Conservation (phyloP, 1,140 invertebrate species). For the Riptortus pedestris region DNA sequence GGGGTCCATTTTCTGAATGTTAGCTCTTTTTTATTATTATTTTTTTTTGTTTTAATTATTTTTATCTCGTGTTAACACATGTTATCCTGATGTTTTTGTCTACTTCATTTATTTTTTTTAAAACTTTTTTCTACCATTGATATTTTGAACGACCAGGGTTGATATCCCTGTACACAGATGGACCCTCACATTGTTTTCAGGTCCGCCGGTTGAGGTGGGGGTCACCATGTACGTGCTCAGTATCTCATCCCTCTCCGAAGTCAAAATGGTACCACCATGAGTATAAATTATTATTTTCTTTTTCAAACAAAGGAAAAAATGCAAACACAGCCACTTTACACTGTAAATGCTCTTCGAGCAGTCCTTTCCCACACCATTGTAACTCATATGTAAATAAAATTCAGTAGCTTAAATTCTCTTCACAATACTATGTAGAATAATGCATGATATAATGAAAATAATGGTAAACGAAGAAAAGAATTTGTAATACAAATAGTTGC, state of each 20-base stretch:
- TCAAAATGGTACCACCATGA: conserved; percentile 74
- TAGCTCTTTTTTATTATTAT: not conserved
- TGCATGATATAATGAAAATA: too few relatives aligned
- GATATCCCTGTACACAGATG: not conserved
- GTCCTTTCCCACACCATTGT: conserved; percentile 6
- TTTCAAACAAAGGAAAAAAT: conserved; percentile 16
- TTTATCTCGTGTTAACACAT: too few relatives aligned
- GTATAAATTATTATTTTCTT: conserved; percentile 13
- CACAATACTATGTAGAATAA: too few relatives aligned
- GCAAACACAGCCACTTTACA: not conserved
- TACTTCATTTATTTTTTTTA: too few relatives aligned
- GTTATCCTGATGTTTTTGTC: too few relatives aligned
- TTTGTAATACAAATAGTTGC: too few relatives aligned
- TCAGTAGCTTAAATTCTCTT: too few relatives aligned
- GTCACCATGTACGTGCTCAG: conserved; percentile 97
- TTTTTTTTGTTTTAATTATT: not conserved
- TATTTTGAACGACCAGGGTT: not conserved
- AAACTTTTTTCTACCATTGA: not conserved
- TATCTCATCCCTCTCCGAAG: conserved; percentile 96
- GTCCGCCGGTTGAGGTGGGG: conserved; percentile 88
- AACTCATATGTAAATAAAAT: too few relatives aligned
- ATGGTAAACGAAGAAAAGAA: too few relatives aligned
- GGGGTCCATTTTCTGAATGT: conserved; percentile 7
- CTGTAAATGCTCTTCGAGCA: not conserved
- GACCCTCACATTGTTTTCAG: conserved; percentile 53